Base-by-base conservation (phyloP, 2,113 vertebrate species). In the Dicerorhinus sumatrensis region DNA sequence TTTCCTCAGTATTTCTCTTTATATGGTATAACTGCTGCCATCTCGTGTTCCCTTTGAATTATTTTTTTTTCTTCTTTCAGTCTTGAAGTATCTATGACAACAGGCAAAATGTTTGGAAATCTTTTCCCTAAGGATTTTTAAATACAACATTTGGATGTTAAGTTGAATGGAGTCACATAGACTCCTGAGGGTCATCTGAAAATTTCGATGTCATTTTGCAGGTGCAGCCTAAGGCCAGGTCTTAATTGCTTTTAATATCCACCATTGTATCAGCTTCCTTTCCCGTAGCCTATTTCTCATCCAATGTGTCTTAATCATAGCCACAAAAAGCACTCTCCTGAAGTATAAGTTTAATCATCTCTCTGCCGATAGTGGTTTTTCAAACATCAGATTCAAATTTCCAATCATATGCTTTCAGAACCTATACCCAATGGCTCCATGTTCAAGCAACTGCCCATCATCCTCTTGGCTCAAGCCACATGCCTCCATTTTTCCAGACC, bases 31-130 rank as follows among this genome's bases (percentile, higher is more conserved):
- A 96, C 97, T 97, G 48, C 51, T 95, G 86, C 94, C 97, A 95
- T 97, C 98, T 97, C 94, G 83, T 77, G 97, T 98, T 98, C 76
- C 81, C 90, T 97, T 96, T 95, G 88, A 96, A 96, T 93, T 96
- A 92, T 97, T 96, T 70, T 92, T 94, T 96, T 81, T 95, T 77
- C 58, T 96, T 72, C 63, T 95, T 96, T 92, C 42, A 73, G 95
- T 94, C 76, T 65, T 39, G 23, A 95, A 90, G 95, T 95, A 96
- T 97, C 95, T 98, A 96, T 97, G 92, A 97, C 95, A 98, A 98
- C 95, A 97, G 88, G 48, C 56, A 97, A 97, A 95, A 94, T 98
- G 83, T 90, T 98, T 85, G n/a, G 56, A 86, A 96, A 89, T 89
- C 70, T 92, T 90, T 93, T 94, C 85, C 56, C 54, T 51, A 75